Base-by-base conservation (phyloP, 2,797 vertebrate genomes). In the Gymnoscopelus braueri region DNA sequence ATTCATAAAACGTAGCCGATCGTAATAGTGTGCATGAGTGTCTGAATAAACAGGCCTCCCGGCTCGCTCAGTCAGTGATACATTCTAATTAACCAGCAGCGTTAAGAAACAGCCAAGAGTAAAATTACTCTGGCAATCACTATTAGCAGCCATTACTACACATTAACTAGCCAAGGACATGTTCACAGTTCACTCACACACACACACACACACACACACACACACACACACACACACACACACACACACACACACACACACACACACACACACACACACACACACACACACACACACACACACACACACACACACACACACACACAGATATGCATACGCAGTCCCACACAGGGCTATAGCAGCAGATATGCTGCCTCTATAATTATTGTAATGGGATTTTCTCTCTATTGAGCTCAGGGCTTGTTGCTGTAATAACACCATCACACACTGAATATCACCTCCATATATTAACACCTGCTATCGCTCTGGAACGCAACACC, bases 41-140 rank as follows among this genome's bases (percentile, higher is more conserved):
- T 44, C 39, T 44, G 39, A 44, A 44, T 44, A 44, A 10, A 44
- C 39, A 44, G 39, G 39, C 39, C 39, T 44, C 39, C 39, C 9
- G 39, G 39, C 39, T 8, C 9, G 39, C 39, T 63, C 65, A 92
- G 93, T 91, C 91, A 93, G 94, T 92, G 93, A 97, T 98, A 96
- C 93, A 96, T 98, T 97, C 95, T 96, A 95, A 98, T 97, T 97
- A 97, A 94, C 92, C 87, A 90, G 90, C 89, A 92, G 92, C 39
- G 92, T 94, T 94, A 95, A 96, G 93, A 91, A 95, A 96, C 95
- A 95, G 94, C 92, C 94, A 93, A 94, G 96, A 96, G 95, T 96
- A 96, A 97, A 97, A 98, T 98, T 97, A 96, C 95, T 96, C 92
- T 96, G 95, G 95, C 96, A 96, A 97, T 97, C 96, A 97, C 95